Base-by-base conservation (phyloP, 2,888 invertebrate genomes). In the Agapostemon virescens region DNA sequence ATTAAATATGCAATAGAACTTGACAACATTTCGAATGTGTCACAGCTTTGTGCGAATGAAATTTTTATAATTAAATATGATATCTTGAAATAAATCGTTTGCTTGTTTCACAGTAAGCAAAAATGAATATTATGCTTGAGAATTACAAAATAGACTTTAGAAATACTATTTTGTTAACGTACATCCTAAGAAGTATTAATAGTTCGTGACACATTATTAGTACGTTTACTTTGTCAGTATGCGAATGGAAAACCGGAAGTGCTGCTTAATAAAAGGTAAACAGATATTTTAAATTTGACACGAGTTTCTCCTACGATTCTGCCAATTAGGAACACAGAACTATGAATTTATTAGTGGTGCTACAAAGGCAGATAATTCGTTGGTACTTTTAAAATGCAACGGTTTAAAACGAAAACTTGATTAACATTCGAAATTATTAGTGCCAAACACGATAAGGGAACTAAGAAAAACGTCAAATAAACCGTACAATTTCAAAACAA, bases 351-450 rank as follows among this genome's bases (percentile, higher is more conserved):
- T 26, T 55, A 26, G 26, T 15, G 15, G 6, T 26, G 15, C 6
- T 26, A 15, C 23, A 11, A 4, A 23, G 49, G 2, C 3, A 7
- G 1, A 15, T 42, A 45, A 45, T 52, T 26, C n/a, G 6, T 55
- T 26, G 23, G 13, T 55, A 13, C 15, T 26, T 15, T 17, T 5
- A 4, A 45, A 20, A 4, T 6, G 17, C 17, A 6, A 38, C 1
- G 38, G 1, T 38, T 2, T 2, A 11, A 55, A 55, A 4, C 1
- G 5, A 6, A 15, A 0, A 13, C n/a, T 36, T 0, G 11, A 1
- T 36, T 9, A 40, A 42, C 42, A n/a, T 15, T 63, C 17, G 38
- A 2, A n/a, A n/a, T 74, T 30, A 42, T 78, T 78, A 69, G 42
- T 55, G 26, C 42, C 15, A 30, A 45, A 69, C 23, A 17, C 17